phyloP scores from a whole-genome alignment of 2,113 vertebrate species.

The Silurus asotus region DNA sequence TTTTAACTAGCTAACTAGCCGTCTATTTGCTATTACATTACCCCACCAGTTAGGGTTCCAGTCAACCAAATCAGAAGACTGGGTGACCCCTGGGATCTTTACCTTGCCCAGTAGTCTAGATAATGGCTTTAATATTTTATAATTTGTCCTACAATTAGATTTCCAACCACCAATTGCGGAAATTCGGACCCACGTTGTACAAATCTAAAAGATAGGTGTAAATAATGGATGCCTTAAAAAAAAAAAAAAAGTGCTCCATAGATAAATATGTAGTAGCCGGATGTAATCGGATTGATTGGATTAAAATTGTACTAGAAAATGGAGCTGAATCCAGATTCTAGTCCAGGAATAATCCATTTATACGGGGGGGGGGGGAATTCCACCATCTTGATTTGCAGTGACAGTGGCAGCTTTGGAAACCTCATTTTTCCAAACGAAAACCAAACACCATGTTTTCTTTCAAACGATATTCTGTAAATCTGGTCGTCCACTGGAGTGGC shows the following conservation, averaged over 20 bases:
- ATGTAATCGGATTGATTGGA: too few species aligned
- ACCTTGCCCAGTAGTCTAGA: background rate
- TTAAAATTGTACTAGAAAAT: too few species aligned
- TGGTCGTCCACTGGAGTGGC: slow-evolving; percentile 50
- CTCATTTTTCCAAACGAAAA: background rate
- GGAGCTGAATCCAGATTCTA: too few species aligned
- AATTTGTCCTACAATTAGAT: background rate
- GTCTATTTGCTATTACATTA: background rate
- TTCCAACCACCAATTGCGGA: background rate
- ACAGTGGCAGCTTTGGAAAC: background rate
- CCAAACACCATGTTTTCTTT: too few species aligned
- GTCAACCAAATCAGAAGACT: background rate
- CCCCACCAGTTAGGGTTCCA: background rate
- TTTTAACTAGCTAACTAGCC: background rate
- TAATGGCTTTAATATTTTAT: background rate
- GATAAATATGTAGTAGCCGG: background rate
- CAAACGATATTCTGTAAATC: background rate
- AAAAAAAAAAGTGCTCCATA: background rate
- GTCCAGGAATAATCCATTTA: background rate
- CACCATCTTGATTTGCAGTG: background rate
- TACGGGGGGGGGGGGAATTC: background rate
- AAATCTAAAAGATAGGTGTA: background rate
- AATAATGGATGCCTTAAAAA: background rate
- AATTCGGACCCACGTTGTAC: background rate
- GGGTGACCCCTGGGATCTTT: background rate